Evolutionary conservation across 2,113 vertebrate genomes (phyloP), one percentile per base, ranked within the genome.

Genomic region (Chloropsis cyanopogon): DNA sequence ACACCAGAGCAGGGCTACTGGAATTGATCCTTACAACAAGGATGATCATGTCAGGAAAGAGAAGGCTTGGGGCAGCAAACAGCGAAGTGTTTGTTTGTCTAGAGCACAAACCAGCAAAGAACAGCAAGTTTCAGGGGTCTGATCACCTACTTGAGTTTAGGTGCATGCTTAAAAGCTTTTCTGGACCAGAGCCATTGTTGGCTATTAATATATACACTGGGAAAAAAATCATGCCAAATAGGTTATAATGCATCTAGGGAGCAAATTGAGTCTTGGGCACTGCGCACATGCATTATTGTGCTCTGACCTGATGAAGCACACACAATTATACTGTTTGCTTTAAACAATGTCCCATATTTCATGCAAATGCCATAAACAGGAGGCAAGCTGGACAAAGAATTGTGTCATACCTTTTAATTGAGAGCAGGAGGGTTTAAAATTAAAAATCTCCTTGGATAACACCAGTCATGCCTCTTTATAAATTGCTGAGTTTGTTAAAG

Each of bases 281-380:
- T 26, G 52, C n/a, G 52, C n/a, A 72, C 41, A 47, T 53, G 46
- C 54, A 16, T 89, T 65, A 53, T n/a, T 95, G 79, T 71, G 60
- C 77, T 86, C 75, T 54, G 79, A 70, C 59, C 71, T 94, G 92
- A 64, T 81, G 68, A 86, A 75, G 68, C 94, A 68, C 49, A 69
- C 44, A 10, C 64, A 90, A 92, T 92, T 78, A 60, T 0, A 78
- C 68, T 47, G 28, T 90, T 93, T 81, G 64, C 37, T 75, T 83
- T 68, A 86, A 96, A 90, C 86, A 82, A 77, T 66, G 85, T 86
- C 57, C 76, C 56, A 11, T 77, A 82, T 88, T 95, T 90, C 85
- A 64, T 71, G 35, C 75, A 93, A 94, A 92, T 66, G 87, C 57
- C 8, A 3, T 81, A 88, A 92, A 75, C 19, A 78, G 56, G 68